These are phyloP conservation scores for Triops longicaudatus DNA, from an alignment of 1,140 invertebrate genomes.

Conservation along the genomic window DNA sequence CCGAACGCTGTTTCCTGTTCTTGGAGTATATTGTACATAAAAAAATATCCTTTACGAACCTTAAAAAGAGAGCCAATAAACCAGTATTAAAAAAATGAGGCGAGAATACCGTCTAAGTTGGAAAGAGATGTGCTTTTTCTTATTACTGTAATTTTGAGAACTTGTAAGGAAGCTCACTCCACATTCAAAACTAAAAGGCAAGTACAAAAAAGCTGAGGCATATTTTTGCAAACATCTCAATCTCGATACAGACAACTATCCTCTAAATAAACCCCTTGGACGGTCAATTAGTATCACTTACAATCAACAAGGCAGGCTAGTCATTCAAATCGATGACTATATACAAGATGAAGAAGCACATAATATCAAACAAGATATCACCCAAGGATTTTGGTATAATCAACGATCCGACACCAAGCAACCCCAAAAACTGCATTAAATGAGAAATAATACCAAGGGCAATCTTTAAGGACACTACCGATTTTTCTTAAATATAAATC, in stretches of 20 bases:
- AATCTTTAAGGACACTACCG: neutral
- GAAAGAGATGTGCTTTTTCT: neutral
- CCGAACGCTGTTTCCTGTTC: no score
- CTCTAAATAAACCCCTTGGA: neutral
- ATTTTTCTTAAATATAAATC: no score
- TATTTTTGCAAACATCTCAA: neutral
- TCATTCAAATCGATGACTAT: neutral
- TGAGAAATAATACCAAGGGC: neutral
- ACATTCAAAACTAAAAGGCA: neutral
- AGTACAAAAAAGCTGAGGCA: neutral
- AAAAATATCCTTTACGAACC: no score
- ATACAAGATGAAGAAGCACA: neutral
- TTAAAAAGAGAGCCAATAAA: no score
- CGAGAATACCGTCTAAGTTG: no score
- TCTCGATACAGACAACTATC: neutral
- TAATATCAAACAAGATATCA: conserved; percentile 6
- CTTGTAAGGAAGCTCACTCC: neutral
- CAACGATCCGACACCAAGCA: neutral
- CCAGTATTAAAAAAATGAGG: no score
- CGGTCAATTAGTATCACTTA: conserved; percentile 5
- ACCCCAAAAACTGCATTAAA: neutral
- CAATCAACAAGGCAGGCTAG: conserved; percentile 10
- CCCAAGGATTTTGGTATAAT: neutral
- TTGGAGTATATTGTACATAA: no score
- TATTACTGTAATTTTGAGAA: neutral